Percentiles rank a stretch among this genome's conserved stretches.
Evolutionary conservation across 2,113 vertebrate species (phyloP).

Genomic region (Geothlypis trichas): DNA sequence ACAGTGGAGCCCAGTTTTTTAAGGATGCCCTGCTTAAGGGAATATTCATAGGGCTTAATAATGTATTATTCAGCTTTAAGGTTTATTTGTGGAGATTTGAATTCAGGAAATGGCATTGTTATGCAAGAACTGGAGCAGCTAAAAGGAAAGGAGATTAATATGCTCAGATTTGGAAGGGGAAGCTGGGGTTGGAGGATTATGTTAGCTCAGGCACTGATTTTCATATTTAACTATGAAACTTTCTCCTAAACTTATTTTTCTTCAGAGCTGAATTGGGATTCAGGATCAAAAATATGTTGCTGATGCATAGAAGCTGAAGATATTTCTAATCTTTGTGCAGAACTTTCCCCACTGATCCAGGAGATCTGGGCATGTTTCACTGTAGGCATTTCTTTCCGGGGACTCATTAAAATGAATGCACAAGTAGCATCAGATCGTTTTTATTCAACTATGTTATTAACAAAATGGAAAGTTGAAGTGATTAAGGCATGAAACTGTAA

Average conservation of each 20-base stretch:
- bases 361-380: not conserved
- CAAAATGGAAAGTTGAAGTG: not conserved
- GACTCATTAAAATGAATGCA: slow-evolving; percentile 10
- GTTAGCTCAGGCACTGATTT: not conserved
- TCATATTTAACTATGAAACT: not conserved
- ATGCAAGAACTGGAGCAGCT: slow-evolving; percentile 29
- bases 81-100: slow-evolving; percentile 45
- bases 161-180: not conserved
- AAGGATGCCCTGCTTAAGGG: slow-evolving; percentile 5
- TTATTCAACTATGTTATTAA: slow-evolving; percentile 18
- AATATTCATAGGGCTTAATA: slow-evolving; percentile 14
- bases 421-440: slow-evolving; percentile 6
- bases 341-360: not conserved
- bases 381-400: not conserved
- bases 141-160: slow-evolving; percentile 51
- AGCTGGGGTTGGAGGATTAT: not conserved
- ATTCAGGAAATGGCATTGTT: slow-evolving; percentile 52
- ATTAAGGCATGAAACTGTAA: slow-evolving; percentile 29
- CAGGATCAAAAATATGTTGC: not conserved
- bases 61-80: slow-evolving; percentile 44
- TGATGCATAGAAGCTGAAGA: not conserved
- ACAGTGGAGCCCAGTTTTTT: not conserved
- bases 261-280: slow-evolving; percentile 4
- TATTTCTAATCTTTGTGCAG: not conserved
- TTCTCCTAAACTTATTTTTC: not conserved